Base-by-base conservation (phyloP, 2,797 vertebrate genomes). In the Onychomys leucogaster region DNA sequence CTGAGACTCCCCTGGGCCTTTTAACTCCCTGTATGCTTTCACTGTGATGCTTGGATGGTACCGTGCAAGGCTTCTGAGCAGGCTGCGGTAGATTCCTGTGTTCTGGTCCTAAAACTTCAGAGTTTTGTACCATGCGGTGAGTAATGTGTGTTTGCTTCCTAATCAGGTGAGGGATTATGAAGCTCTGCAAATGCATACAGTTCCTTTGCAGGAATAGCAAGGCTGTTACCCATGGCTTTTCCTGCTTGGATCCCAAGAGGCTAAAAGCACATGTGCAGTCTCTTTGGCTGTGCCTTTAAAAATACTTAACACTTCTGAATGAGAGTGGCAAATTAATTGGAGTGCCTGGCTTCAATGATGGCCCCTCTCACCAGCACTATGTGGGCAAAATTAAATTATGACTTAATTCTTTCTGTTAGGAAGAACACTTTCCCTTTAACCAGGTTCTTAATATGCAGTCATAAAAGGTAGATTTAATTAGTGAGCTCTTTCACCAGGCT, bases 401-500 rank as follows among this genome's bases (percentile, higher is more conserved):
- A 2, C 75, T 91, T 78, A 92, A 80, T 97, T 96, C 52, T 90
- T 83, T 71, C 86, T 67, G 2, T 86, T 83, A 59, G 19, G 76
- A 55, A 90, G 52, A 89, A 49, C 63, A 84, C 71, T 88, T 91
- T 73, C 71, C 94, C 55, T 87, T 85, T 95, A 96, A 90, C 46
- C 12, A 61, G 59, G 69, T 34, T 94, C 92, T 96, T 92, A 73
- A 73, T 92, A n/a, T 93, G 43, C 73, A 91, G 59, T 93, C 82
- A 41, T 96, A 86, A 92, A 86, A 92, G 52, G 52, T 84, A 29
- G 76, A 80, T 94, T 93, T 94, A 71, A 91, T 94, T 77, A 83
- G 93, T 81, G 23, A 63, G n/a, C 27, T 61, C n/a, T 94, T 83
- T 46, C 41, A n/a, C 73, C 69, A 57, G 73, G 90, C n/a, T 83